These are phyloP conservation scores for Adelphocoris suturalis DNA, from an alignment of 2,888 invertebrate genomes.

Conservation along the genomic window DNA sequence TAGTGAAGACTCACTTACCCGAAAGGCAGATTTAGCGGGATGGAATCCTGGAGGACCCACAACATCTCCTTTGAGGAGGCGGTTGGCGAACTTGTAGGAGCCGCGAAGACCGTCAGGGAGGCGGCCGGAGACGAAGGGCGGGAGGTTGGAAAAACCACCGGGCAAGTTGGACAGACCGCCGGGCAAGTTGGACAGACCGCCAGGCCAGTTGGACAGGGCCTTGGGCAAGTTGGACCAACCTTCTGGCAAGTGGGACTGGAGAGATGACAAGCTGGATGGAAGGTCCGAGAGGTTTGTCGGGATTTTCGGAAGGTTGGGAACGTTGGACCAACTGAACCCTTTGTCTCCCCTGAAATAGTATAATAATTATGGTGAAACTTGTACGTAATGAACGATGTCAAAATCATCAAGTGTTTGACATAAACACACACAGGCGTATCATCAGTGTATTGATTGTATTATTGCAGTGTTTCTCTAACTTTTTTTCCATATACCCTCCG, in stretches of 20 bases:
- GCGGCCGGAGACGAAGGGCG: conserved; percentile 59
- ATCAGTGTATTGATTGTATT: no score
- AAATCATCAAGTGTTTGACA: no score
- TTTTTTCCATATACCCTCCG: no score
- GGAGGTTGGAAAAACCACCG: neutral
- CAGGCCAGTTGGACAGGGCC: neutral
- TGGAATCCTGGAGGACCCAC: conserved; percentile 51
- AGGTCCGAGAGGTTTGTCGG: conserved; percentile 60
- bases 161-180: conserved; percentile 50
- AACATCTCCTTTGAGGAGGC: conserved; percentile 62
- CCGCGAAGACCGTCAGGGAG: conserved; percentile 53
- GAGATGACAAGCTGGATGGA: conserved; percentile 17
- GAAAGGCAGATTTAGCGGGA: conserved; percentile 47
- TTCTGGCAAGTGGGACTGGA: conserved; percentile 31
- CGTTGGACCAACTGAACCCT: conserved; percentile 43
- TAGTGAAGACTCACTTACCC: neutral
- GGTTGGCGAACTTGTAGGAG: conserved; percentile 64
- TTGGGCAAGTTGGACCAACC: conserved; percentile 36
- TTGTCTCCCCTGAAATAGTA: conserved; percentile 24
- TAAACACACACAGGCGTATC: no score
- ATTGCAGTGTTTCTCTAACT: no score
- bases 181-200: conserved; percentile 56
- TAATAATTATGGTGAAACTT: neutral
- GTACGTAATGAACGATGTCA: no score
- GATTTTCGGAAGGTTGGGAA: conserved; percentile 48